Evolutionary conservation across 2,888 invertebrate genomes (phyloP).

Genomic region (Eupithecia exiguata): DNA sequence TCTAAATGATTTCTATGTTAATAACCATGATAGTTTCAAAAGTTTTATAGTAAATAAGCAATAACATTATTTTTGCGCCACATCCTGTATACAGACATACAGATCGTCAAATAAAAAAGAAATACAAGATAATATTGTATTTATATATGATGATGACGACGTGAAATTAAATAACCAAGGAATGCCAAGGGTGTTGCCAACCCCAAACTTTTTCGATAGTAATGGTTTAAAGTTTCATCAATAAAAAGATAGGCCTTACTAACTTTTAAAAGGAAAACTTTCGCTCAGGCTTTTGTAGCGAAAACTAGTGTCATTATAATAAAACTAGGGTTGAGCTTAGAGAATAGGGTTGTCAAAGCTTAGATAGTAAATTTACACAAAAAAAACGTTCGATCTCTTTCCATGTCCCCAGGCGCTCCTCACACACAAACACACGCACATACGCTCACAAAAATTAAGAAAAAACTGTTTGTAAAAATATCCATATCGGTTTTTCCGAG

Average conservation of each 20-base stretch:
- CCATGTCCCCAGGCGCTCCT: too few relatives aligned
- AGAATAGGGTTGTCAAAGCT: not conserved
- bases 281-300: conserved; percentile 1
- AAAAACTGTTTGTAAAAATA: too few relatives aligned
- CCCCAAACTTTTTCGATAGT: not conserved
- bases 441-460: too few relatives aligned
- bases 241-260: conserved; percentile 10
- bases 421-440: too few relatives aligned
- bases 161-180: not conserved
- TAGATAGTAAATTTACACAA: not conserved
- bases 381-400: not conserved
- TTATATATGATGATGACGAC: not conserved
- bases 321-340: conserved; percentile 12
- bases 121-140: too few relatives aligned
- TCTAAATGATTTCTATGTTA: too few relatives aligned
- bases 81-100: too few relatives aligned
- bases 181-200: not conserved
- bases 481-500: too few relatives aligned
- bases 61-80: too few relatives aligned
- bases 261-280: conserved; percentile 22
- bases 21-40: too few relatives aligned
- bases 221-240: conserved; percentile 8
- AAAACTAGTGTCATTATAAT: conserved; percentile 19
- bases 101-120: too few relatives aligned
- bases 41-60: too few relatives aligned